These are phyloP conservation scores for Montifringilla adamsi DNA, from an alignment of 2,113 vertebrate species.

Conservation along the genomic window DNA sequence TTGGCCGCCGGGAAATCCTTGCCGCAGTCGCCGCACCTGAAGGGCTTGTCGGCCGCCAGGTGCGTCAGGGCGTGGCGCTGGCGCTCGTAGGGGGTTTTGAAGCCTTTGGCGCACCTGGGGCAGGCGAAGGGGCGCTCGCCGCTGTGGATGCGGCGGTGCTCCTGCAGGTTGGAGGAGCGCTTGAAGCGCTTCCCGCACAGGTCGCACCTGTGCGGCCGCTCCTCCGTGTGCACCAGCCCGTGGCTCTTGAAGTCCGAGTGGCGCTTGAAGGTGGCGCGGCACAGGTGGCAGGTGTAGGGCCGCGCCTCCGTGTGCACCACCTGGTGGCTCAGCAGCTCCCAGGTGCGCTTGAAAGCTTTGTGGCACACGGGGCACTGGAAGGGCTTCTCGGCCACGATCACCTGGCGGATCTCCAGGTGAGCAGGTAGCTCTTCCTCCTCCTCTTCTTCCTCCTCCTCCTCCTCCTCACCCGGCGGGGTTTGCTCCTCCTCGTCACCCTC, in stretches of 20 bases:
- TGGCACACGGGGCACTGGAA: constrained; percentile 21
- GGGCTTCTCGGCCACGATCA: constrained; percentile 38
- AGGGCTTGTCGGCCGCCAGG: background rate
- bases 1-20: constrained; percentile 29
- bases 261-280: constrained; percentile 58
- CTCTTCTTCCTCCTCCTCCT: rapidly evolving
- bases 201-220: constrained; percentile 47
- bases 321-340: constrained; percentile 66
- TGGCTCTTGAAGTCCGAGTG: constrained; percentile 69
- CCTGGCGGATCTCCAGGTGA: constrained; percentile 5
- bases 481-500: rapidly evolving
- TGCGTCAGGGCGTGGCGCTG: constrained; percentile 43
- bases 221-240: constrained; percentile 27
- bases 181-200: constrained; percentile 55
- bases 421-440: rapidly evolving
- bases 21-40: background rate
- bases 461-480: rapidly evolving
- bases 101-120: constrained; percentile 27
- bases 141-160: constrained; percentile 55
- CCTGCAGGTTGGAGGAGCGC: constrained; percentile 42
- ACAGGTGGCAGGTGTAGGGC: constrained; percentile 35
- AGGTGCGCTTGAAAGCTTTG: constrained; percentile 53
- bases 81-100: constrained; percentile 33
- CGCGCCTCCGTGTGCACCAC: constrained; percentile 61
- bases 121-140: constrained; percentile 28